These are phyloP conservation scores for Limanda limanda DNA, from an alignment of 2,113 vertebrate species.

Conservation along the genomic window DNA sequence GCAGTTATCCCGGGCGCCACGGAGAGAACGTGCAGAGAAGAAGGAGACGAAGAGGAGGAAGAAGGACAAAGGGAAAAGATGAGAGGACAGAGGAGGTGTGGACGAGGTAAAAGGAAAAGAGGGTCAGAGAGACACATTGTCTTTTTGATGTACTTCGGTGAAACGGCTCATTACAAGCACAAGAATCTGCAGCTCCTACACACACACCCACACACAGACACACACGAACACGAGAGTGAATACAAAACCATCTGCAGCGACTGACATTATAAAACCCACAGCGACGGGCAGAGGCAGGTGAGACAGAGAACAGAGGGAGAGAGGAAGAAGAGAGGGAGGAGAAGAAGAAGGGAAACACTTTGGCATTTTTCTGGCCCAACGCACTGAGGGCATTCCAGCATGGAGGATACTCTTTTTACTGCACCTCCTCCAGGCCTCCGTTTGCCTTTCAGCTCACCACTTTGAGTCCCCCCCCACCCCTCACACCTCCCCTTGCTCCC, in stretches of 20 bases:
- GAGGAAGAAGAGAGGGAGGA: no score
- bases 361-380: constrained; percentile 37
- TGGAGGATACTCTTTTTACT: constrained; percentile 41
- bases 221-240: constrained; percentile 11
- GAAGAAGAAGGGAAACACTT: constrained; percentile 23
- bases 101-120: background rate
- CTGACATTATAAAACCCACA: constrained; percentile 41
- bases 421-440: constrained; percentile 32
- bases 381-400: constrained; percentile 38
- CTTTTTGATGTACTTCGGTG: constrained; percentile 39
- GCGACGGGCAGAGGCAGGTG: constrained; percentile 6
- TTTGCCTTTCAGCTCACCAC: constrained; percentile 50
- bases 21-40: constrained; percentile 4
- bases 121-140: constrained; percentile 14
- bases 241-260: constrained; percentile 32
- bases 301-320: background rate
- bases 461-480: background rate
- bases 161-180: constrained; percentile 49
- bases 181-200: constrained; percentile 26
- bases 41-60: background rate
- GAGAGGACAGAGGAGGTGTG: background rate
- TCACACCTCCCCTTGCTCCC: background rate
- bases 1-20: constrained; percentile 9
- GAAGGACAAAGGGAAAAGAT: constrained; percentile 4
- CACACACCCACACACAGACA: constrained; percentile 19